Evolutionary conservation across 92 coral and sea anemone species (phyloP).

Genomic region (Porites cylindrica): DNA sequence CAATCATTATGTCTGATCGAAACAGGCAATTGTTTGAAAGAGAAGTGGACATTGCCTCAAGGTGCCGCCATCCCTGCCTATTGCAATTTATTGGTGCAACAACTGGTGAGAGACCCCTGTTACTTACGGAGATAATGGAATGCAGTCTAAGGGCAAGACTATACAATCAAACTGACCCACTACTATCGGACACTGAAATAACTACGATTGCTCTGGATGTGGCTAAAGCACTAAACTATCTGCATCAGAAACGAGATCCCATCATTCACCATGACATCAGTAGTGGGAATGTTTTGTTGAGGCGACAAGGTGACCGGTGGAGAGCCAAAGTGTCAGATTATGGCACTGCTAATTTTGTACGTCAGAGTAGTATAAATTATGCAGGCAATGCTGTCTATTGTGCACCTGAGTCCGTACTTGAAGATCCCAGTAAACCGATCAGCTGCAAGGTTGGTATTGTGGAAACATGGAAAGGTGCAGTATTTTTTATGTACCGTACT

Average conservation of each 20-base stretch:
- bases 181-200: slow-evolving; percentile 25
- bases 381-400: slow-evolving; percentile 79
- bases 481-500: no score
- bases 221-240: slow-evolving; percentile 72
- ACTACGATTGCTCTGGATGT: slow-evolving; percentile 63
- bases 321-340: slow-evolving; percentile 85
- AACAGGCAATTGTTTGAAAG: slow-evolving; percentile 75
- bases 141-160: slow-evolving; percentile 57
- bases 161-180: slow-evolving; percentile 49
- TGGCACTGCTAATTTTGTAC: slow-evolving; percentile 81
- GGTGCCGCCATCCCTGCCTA: slow-evolving; percentile 81
- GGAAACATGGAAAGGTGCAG: background rate
- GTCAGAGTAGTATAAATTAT: slow-evolving; percentile 59
- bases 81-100: slow-evolving; percentile 80
- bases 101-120: slow-evolving; percentile 47
- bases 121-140: slow-evolving; percentile 78
- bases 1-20: slow-evolving; percentile 64
- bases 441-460: slow-evolving; percentile 7
- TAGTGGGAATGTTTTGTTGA: slow-evolving; percentile 66
- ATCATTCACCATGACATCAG: slow-evolving; percentile 79
- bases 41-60: slow-evolving; percentile 82
- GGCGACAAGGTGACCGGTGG: slow-evolving; percentile 71
- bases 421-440: background rate
- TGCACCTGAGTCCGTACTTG: slow-evolving; percentile 68
- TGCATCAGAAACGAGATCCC: slow-evolving; percentile 72